phyloP scores from a whole-genome alignment of 1,140 invertebrate species.

The Lucilia sericata region DNA sequence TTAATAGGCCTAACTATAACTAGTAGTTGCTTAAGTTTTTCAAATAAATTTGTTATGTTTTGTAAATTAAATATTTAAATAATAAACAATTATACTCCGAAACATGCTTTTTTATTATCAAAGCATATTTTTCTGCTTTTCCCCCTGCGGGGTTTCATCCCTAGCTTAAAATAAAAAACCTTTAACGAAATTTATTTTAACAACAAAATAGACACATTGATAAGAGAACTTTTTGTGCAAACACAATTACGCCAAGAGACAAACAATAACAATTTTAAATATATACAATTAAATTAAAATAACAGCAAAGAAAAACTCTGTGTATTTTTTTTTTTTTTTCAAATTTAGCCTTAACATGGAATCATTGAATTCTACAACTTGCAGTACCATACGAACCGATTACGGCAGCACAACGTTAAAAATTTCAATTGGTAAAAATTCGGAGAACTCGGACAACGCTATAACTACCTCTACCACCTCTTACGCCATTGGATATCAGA shows the following conservation, averaged over 20 bases:
- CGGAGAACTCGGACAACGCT: neutral
- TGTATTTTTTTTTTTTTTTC: neutral
- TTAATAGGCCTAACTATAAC: too few species aligned
- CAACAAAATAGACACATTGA: constrained; percentile 5
- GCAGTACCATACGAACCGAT: constrained; percentile 43
- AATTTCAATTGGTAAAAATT: constrained; percentile 21
- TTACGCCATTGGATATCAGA: constrained; percentile 28
- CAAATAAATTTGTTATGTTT: neutral
- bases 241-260: neutral
- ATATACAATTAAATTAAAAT: neutral
- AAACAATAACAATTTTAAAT: constrained; percentile 14
- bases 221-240: constrained; percentile 28
- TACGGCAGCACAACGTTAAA: constrained; percentile 42
- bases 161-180: neutral
- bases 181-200: neutral
- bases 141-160: neutral
- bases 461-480: neutral
- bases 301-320: neutral
- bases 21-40: too few species aligned
- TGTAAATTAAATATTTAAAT: constrained; percentile 13
- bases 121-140: neutral
- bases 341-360: constrained; percentile 9
- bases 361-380: constrained; percentile 12
- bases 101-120: neutral
- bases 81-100: neutral